Percentiles rank a stretch among this genome's conserved stretches.
phyloP scores from a whole-genome alignment of 1,140 invertebrate genomes.

The Pseudomyrmex pallidus region DNA sequence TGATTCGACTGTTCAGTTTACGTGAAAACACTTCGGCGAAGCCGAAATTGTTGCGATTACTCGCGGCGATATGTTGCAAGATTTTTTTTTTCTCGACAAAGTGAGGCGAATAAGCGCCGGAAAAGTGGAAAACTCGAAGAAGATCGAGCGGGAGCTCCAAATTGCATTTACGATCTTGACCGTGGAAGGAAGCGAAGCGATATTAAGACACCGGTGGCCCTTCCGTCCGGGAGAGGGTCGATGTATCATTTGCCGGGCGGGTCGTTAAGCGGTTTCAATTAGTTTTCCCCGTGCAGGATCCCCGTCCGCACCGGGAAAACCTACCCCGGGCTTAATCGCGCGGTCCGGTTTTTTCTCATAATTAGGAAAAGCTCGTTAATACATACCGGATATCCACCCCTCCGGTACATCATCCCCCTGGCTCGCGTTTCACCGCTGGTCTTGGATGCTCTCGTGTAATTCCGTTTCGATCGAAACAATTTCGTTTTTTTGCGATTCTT shows the following conservation, averaged over 20 bases:
- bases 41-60: no score
- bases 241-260: conserved; percentile 84
- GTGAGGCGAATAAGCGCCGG: background rate
- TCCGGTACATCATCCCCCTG: conserved; percentile 16
- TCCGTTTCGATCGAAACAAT: no score
- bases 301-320: conserved; percentile 63
- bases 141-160: conserved; percentile 57
- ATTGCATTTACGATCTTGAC: conserved; percentile 66
- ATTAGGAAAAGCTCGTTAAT: conserved; percentile 85
- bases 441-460: no score
- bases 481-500: no score
- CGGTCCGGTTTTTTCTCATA: conserved; percentile 82
- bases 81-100: background rate
- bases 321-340: conserved; percentile 80
- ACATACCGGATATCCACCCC: conserved; percentile 76
- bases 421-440: background rate
- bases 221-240: conserved; percentile 74
- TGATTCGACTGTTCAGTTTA: no score
- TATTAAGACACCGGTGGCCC: conserved; percentile 81
- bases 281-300: conserved; percentile 82
- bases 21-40: no score
- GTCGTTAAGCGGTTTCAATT: conserved; percentile 86
- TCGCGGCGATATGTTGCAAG: background rate
- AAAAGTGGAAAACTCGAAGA: conserved; percentile 51
- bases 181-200: conserved; percentile 80